phyloP scores from a whole-genome alignment of 2,797 vertebrate genomes.

The Sphenodon punctatus region DNA sequence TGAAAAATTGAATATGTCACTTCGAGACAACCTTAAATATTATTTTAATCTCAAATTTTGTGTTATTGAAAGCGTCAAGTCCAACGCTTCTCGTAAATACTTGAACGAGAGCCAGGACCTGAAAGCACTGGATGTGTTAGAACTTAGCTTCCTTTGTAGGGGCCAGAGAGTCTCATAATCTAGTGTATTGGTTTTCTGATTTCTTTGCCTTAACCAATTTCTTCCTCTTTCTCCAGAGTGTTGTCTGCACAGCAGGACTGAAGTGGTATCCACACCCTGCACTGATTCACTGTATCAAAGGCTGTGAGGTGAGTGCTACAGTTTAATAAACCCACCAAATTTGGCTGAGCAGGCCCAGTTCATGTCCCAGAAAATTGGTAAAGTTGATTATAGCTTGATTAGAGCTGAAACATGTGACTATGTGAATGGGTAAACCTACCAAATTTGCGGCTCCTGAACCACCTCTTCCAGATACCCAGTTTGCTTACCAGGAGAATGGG shows the following conservation, averaged over 20 bases:
- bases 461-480: too few species aligned
- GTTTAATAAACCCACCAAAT: too few species aligned
- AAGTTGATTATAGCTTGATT: too few species aligned
- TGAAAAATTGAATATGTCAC: conserved; percentile 58
- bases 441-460: too few species aligned
- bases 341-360: too few species aligned
- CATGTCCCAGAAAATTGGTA: too few species aligned
- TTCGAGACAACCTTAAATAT: conserved; percentile 65
- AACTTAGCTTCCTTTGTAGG: conserved; percentile 52
- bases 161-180: conserved; percentile 13
- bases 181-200: conserved; percentile 38
- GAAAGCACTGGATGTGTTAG: conserved; percentile 61
- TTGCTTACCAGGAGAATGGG: too few species aligned
- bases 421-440: too few species aligned
- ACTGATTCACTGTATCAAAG: conserved; percentile 93
- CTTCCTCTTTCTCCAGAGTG: conserved; percentile 75
- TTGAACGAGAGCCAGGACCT: conserved; percentile 58
- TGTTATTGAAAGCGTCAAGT: conserved; percentile 69
- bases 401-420: too few species aligned
- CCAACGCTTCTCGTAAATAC: conserved; percentile 68
- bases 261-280: conserved; percentile 96
- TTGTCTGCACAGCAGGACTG: conserved; percentile 92
- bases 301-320: conserved; percentile 93
- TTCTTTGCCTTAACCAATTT: conserved; percentile 46
- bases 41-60: conserved; percentile 70